Base-by-base conservation (phyloP, 2,888 invertebrate species). In the Spodoptera littoralis region DNA sequence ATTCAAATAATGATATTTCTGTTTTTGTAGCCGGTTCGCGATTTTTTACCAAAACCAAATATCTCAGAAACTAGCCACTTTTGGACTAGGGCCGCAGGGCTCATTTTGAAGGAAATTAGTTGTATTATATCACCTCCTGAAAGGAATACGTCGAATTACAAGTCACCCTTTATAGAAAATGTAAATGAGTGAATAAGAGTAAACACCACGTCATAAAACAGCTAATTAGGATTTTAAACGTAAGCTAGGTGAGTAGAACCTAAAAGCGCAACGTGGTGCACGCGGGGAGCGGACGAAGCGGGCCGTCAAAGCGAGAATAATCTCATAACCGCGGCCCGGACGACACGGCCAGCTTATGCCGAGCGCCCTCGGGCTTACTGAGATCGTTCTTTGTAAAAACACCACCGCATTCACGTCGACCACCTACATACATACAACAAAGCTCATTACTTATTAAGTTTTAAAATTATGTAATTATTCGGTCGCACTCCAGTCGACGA, bases 291-390 rank as follows among this genome's bases (percentile, higher is more conserved):
- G 80, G 83, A 83, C 79, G 83, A 86, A 85, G 84, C 84, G 82
- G 72, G 83, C 85, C 88, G 90, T 91, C 92, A 92, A 92, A 93
- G 92, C 89, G 89, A 90, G 88, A 89, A 89, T 93, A 92, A 93
- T 92, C 91, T 91, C 91, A 92, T 93, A 92, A 93, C 91, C 86
- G 87, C 86, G 86, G 84, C 83, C 85, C 86, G 86, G 88, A 86
- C 90, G 87, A 90, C 88, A 86, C 84, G 88, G 84, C 75, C 88
- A 88, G 89, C 89, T 89, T 90, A 88, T 85, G 87, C 86, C 78
- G 84, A 89, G 90, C 88, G 88, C 90, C 89, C 90, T 90, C 88
- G 77, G 88, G 88, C 88, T 88, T 85, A 87, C 86, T 65, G 84
- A 86, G 86, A 88, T 88, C 86, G 87, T 88, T 89, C 90, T 91